A percentile compares a stretch with the other conserved stretches of the same genome.
Conservation (phyloP, 2,113 vertebrate species). For the Saccopteryx leptura region DNA sequence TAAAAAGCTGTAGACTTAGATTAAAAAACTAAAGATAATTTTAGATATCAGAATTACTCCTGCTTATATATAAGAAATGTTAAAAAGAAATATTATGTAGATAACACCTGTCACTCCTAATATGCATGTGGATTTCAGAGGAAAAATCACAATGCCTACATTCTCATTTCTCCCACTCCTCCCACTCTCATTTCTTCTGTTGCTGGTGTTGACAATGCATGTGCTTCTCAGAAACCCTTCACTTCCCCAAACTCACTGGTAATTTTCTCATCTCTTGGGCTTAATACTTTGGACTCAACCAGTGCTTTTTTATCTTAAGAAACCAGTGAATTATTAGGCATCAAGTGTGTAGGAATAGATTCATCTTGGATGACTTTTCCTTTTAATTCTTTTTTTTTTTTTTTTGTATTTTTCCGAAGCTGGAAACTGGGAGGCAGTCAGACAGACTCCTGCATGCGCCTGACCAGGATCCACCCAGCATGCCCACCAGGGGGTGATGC, state of each 20-base stretch:
- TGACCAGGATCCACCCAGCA: too few species aligned
- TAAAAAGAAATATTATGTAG: slow-evolving; percentile 22
- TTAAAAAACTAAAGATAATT: slow-evolving; percentile 64
- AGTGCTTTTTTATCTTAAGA: slow-evolving; percentile 66
- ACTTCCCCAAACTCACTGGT: slow-evolving; percentile 75
- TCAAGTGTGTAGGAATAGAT: slow-evolving; percentile 51
- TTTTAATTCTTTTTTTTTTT: background rate
- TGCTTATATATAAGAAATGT: slow-evolving; percentile 38
- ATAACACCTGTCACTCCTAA: slow-evolving; percentile 52
- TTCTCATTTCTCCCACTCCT: slow-evolving; percentile 46
- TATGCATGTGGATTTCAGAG: slow-evolving; percentile 57
- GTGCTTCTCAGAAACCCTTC: slow-evolving; percentile 66
- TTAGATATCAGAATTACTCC: slow-evolving; percentile 20
- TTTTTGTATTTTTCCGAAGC: too few species aligned
- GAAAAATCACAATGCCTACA: slow-evolving; percentile 71
- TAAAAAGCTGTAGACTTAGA: background rate
- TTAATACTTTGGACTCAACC: slow-evolving; percentile 45
- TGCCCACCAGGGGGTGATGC: too few species aligned
- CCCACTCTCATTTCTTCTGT: slow-evolving; percentile 67
- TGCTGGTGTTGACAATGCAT: slow-evolving; percentile 52
- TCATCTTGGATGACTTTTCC: slow-evolving; percentile 13
- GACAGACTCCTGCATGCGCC: too few species aligned
- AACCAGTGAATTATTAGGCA: slow-evolving; percentile 61
- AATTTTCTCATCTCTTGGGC: slow-evolving; percentile 64
- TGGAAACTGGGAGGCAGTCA: too few species aligned